Base-by-base conservation (phyloP, 2,113 vertebrate genomes). In the Prinia subflava region DNA sequence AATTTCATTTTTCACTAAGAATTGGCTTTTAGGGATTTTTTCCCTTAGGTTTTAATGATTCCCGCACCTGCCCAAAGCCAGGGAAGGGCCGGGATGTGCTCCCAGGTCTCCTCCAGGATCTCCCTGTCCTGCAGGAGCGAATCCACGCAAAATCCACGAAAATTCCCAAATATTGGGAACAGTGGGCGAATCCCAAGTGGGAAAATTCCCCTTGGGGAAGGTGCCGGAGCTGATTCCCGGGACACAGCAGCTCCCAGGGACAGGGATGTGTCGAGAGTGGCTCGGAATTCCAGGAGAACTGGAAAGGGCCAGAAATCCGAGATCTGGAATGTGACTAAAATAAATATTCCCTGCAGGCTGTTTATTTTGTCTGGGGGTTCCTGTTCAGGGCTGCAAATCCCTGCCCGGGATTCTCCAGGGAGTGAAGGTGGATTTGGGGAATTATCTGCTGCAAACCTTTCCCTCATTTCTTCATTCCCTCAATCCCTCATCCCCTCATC, bases 281-380 rank as follows among this genome's bases (percentile, higher is more conserved):
- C 63, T 79, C 11, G 1, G 30, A 56, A 74, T 83, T 91, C 89
- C 74, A 21, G 53, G 81, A 78, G 70, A 10, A 56, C 70, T 62
- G 77, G 50, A 69, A 79, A 65, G 14, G 63, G 94, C 91, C 95
- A 80, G 92, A 37, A 89, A 92, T 64, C 37, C 27, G 87, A 94
- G 63, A 52, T 4, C 91, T 90, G 95, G 95, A 96, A 97, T 95
- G 89, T 37, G 63, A 6, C 73, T 92, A 65, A 94, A 89, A 96
- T 91, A 96, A 95, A 96, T 93, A 92, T 91, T 68, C 79, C 87
- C 65, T 83, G 50, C 13, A 4, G 82, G 92, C 28, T 91, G 74
- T 65, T 89, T 86, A 49, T 93, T 94, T 92, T 47, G 82, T 87
- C 96, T 83, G 71, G 50, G 47, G 44, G 70, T 75, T 75, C 41